Evolutionary conservation across 2,113 vertebrate species (phyloP).

Genomic region (Myotis lucifugus): DNA sequence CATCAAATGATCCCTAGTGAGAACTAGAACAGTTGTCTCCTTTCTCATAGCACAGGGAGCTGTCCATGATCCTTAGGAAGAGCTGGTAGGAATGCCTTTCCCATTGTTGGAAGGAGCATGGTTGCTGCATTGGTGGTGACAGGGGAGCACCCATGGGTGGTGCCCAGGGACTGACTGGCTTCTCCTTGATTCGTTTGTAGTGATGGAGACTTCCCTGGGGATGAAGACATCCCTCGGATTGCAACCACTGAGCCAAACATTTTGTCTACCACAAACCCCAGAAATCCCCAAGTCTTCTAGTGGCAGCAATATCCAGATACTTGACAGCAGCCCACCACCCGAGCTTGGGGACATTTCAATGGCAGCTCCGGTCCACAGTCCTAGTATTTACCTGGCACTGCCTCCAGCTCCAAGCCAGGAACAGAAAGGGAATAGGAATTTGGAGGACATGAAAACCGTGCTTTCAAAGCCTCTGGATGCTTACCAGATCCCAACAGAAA

Average conservation of each 20-base stretch:
- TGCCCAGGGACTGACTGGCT: not conserved
- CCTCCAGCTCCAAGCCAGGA: not conserved
- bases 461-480: conserved; percentile 13
- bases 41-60: not conserved
- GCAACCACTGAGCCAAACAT: not conserved
- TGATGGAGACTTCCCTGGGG: not conserved
- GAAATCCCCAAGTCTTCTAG: not conserved
- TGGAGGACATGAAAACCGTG: not conserved
- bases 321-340: not conserved
- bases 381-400: not conserved
- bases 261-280: not conserved
- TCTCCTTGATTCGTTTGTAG: conserved; percentile 52
- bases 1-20: not conserved
- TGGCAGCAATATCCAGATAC: not conserved
- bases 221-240: not conserved
- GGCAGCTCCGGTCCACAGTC: not conserved
- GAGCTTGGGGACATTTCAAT: not conserved
- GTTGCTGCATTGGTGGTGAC: too few relatives aligned
- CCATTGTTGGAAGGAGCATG: not conserved
- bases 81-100: not conserved
- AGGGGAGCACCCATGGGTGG: not conserved
- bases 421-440: not conserved
- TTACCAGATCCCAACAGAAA: not conserved
- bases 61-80: not conserved
- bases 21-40: not conserved